Conservation (phyloP, 2,888 invertebrate species). For the Lasioglossum lativentre region DNA sequence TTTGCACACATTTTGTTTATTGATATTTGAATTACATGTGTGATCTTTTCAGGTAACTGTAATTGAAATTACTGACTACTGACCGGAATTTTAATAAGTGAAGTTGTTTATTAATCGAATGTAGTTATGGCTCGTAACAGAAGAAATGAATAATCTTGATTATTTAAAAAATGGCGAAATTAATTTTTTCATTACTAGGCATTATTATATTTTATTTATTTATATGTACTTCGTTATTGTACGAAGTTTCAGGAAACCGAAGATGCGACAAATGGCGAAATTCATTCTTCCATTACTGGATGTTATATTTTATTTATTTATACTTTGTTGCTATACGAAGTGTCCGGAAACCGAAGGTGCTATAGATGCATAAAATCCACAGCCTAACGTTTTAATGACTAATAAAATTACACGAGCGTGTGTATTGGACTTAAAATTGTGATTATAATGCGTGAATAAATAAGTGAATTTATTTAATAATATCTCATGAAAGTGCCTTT, state of each 20-base stretch:
- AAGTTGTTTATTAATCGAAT: not conserved
- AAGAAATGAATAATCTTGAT: not conserved
- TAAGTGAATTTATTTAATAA: not conserved
- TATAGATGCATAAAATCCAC: not conserved
- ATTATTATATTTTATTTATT: too few species aligned
- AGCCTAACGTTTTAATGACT: not conserved
- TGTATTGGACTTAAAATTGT: not conserved
- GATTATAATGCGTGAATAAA: not conserved
- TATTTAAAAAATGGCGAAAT: not conserved
- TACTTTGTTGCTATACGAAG: not conserved
- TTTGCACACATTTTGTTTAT: not conserved
- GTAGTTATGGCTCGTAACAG: not conserved
- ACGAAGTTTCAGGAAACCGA: too few species aligned
- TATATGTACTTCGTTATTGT: too few species aligned
- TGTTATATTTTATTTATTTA: too few species aligned
- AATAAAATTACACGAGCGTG: not conserved
- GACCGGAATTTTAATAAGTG: not conserved
- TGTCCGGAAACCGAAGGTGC: not conserved
- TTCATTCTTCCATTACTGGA: too few species aligned
- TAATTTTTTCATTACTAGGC: too few species aligned
- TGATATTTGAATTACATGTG: not conserved
- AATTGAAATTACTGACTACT: not conserved
- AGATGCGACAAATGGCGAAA: too few species aligned
- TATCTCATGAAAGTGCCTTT: not conserved
- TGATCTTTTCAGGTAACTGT: not conserved